phyloP scores from a whole-genome alignment of 1,140 invertebrate species.

The Coenobita brevimanus region DNA sequence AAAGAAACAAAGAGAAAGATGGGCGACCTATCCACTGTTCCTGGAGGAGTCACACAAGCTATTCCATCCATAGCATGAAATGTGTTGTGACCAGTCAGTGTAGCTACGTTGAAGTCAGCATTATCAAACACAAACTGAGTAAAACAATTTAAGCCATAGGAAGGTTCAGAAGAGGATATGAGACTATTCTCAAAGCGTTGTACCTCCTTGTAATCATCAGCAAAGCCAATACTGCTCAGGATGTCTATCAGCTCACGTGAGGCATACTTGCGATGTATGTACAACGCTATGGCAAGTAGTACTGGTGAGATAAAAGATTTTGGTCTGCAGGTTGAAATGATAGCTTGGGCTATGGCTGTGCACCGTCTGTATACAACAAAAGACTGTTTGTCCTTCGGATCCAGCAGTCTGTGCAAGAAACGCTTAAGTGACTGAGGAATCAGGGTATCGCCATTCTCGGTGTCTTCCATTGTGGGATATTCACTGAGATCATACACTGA shows the following conservation, averaged over 20 bases:
- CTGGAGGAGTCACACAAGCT: too few species aligned
- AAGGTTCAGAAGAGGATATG: slow-evolving; percentile 9
- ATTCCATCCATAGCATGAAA: background rate
- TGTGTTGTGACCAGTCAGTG: background rate
- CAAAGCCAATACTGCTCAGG: slow-evolving; percentile 13
- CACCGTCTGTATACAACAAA: background rate
- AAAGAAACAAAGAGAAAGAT: too few species aligned
- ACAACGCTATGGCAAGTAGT: background rate
- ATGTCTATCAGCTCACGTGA: slow-evolving; percentile 15
- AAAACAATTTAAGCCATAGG: background rate
- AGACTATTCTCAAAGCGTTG: background rate
- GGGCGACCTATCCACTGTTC: too few species aligned
- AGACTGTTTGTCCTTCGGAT: background rate
- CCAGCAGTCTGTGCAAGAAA: background rate
- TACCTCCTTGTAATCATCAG: slow-evolving; percentile 29
- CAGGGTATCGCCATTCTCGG: background rate
- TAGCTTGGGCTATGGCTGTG: background rate
- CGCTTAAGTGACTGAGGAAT: background rate
- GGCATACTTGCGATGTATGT: too few species aligned
- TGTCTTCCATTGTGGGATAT: background rate
- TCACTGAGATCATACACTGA: background rate
- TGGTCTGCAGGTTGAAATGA: slow-evolving; percentile 18
- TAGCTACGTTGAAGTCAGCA: too few species aligned
- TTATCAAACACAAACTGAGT: too few species aligned
- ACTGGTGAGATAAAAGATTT: slow-evolving; percentile 34